Conservation (phyloP, 2,797 vertebrate genomes). For the Cyclura pinguis region DNA sequence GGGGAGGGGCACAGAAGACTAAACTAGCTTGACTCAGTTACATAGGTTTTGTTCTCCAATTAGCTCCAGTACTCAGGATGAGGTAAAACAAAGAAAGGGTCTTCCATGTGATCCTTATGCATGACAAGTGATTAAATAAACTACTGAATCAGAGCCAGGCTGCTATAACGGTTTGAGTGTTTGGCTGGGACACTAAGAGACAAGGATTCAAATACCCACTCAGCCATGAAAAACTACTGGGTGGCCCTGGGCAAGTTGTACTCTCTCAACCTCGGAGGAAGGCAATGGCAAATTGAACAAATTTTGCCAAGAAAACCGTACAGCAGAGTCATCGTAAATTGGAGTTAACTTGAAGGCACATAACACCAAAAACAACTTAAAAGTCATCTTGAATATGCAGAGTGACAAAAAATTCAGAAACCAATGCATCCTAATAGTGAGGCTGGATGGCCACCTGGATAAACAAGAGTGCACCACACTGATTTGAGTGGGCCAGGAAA, state of each 20-base stretch:
- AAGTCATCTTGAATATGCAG: not conserved
- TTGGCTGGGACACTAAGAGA: too few species aligned
- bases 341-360: too few species aligned
- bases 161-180: too few species aligned
- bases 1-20: too few species aligned
- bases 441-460: not conserved
- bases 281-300: too few species aligned
- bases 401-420: not conserved
- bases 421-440: not conserved
- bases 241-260: too few species aligned
- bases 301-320: too few species aligned
- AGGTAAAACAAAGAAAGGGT: not conserved
- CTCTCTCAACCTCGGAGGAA: too few species aligned
- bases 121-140: not conserved
- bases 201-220: too few species aligned
- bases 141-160: too few species aligned
- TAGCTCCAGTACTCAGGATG: not conserved
- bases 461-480: not conserved
- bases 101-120: not conserved
- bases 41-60: not conserved
- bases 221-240: too few species aligned
- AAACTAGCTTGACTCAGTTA: not conserved
- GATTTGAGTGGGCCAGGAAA: conserved; percentile 14
- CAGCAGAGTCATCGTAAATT: too few species aligned
- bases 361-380: not conserved